Conservation (phyloP, 1,140 invertebrate genomes). For the Panonychus citri region DNA sequence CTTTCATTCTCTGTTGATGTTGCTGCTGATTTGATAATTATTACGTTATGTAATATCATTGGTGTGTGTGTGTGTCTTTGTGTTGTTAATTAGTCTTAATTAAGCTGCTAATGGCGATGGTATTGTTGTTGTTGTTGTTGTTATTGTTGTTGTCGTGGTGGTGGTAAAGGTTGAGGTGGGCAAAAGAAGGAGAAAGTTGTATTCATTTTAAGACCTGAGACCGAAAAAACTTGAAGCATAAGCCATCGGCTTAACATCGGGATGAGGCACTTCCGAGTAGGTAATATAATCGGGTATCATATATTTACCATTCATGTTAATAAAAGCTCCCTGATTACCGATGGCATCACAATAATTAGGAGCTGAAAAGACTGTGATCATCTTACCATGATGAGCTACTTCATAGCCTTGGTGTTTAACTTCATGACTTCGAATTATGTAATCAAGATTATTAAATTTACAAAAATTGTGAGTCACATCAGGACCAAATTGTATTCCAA, state of each 20-base stretch:
- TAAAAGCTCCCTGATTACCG: constrained; percentile 93
- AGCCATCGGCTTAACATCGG: constrained; percentile 79
- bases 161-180: no score
- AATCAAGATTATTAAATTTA: constrained; percentile 60
- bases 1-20: no score
- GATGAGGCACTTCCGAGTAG: constrained; percentile 86
- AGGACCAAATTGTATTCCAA: constrained; percentile 94
- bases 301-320: constrained; percentile 72
- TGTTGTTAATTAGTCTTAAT: no score
- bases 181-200: no score
- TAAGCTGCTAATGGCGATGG: no score
- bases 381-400: constrained; percentile 70
- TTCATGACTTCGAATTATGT: constrained; percentile 76
- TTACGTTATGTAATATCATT: no score
- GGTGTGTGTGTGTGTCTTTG: no score
- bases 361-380: constrained; percentile 88
- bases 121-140: no score
- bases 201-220: no score
- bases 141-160: no score
- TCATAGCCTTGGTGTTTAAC: constrained; percentile 94
- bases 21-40: no score
- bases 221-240: constrained; percentile 15
- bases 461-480: constrained; percentile 80
- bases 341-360: constrained; percentile 99
- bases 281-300: constrained; percentile 70